Percentiles rank a stretch among this genome's conserved stretches.
Conservation (phyloP, 2,113 vertebrate species). For the Zapus hudsonius region DNA sequence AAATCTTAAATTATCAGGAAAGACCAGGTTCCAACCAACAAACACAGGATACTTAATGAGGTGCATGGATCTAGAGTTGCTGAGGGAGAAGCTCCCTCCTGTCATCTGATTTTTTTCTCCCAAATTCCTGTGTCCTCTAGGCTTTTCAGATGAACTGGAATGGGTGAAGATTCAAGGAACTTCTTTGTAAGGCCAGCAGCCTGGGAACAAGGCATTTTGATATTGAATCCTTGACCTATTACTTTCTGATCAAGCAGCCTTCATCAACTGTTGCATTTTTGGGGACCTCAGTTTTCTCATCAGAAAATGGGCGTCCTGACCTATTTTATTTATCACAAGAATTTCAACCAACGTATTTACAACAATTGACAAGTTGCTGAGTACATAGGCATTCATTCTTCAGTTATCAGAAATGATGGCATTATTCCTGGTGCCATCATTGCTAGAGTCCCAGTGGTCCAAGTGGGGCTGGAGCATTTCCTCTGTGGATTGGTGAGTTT, state of each 20-base stretch:
- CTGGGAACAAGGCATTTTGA: neutral
- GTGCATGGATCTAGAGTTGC: neutral
- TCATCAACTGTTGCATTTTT: neutral
- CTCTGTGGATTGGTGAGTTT: fast-evolving
- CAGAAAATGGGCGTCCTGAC: neutral
- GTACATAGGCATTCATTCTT: neutral
- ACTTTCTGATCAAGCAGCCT: fast-evolving
- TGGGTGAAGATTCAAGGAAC: neutral
- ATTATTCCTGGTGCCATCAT: neutral
- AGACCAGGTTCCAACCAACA: neutral
- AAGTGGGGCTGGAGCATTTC: neutral
- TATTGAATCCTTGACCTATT: neutral
- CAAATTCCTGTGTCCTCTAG: neutral
- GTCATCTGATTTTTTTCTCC: neutral
- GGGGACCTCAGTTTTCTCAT: neutral
- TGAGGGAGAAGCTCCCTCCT: fast-evolving
- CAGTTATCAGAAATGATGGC: fast-evolving
- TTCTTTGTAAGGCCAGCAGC: fast-evolving
- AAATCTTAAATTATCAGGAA: neutral
- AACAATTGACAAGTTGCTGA: neutral
- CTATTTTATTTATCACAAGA: neutral
- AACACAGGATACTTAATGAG: fast-evolving
- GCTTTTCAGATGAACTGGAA: neutral
- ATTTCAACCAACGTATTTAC: neutral
- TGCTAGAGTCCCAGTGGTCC: fast-evolving